Evolutionary conservation across 2,113 vertebrate genomes (phyloP).

Genomic region (Aleadryas rufinucha): DNA sequence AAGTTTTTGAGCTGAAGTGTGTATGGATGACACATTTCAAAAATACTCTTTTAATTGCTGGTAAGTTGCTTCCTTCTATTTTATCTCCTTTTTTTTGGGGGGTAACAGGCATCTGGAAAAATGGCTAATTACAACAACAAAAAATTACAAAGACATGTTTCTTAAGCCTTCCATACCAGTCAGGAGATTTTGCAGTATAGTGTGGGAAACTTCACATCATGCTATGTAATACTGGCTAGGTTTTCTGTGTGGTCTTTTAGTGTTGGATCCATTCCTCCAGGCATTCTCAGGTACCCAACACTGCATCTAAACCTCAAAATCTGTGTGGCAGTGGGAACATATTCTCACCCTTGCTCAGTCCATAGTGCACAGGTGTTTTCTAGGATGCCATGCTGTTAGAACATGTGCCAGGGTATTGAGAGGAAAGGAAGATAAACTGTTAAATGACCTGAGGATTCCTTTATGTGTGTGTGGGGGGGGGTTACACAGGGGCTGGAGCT

Average conservation of each 20-base stretch:
- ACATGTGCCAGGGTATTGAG: neutral
- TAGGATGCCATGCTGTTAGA: neutral
- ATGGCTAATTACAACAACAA: neutral
- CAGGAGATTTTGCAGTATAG: neutral
- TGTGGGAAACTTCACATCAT: neutral
- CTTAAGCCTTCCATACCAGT: neutral
- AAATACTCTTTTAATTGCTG: neutral
- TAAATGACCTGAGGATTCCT: neutral
- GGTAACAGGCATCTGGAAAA: neutral
- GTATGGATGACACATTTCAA: conserved; percentile 9
- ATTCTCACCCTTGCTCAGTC: neutral
- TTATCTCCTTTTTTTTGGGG: neutral
- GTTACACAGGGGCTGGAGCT: neutral
- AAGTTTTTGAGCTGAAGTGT: neutral
- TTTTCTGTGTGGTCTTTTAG: neutral
- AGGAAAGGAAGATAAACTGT: neutral
- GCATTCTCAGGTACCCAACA: neutral
- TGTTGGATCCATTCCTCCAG: neutral
- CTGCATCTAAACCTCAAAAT: neutral
- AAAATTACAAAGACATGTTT: neutral
- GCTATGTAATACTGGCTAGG: neutral
- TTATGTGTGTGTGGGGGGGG: neutral
- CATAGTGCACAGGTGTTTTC: neutral
- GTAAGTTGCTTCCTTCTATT: neutral
- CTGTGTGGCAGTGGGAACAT: neutral